phyloP scores from a whole-genome alignment of 2,888 invertebrate species.

The Diadegma fenestrale region DNA sequence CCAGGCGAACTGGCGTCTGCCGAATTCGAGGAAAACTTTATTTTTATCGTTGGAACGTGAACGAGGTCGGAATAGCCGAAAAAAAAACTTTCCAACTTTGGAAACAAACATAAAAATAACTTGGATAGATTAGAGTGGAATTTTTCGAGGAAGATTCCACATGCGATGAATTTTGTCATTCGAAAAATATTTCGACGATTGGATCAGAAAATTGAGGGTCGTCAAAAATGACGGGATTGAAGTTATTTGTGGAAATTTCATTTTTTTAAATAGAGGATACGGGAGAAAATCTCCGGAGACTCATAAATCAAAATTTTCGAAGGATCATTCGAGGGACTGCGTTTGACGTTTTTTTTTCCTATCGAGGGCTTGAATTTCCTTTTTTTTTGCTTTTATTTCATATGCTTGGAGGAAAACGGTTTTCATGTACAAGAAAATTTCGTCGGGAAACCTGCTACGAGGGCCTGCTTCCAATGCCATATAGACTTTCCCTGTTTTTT shows the following conservation, averaged over 20 bases:
- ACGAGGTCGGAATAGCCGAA: neutral
- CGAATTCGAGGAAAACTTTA: conserved; percentile 34
- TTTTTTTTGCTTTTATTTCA: neutral
- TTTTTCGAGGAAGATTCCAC: neutral
- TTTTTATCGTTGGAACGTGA: conserved; percentile 43
- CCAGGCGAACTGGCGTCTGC: conserved; percentile 4
- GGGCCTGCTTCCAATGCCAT: neutral
- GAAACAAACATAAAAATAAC: neutral
- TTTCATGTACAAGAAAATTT: conserved; percentile 25
- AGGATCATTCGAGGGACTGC: conserved; percentile 5
- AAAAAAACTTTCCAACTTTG: conserved; percentile 7
- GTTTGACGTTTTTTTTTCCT: neutral
- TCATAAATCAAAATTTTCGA: conserved; percentile 51
- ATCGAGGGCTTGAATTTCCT: neutral
- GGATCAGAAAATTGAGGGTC: neutral
- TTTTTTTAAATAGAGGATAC: neutral
- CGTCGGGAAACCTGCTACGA: conserved; percentile 13
- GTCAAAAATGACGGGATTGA: neutral
- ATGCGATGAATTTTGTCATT: neutral
- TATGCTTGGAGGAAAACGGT: neutral
- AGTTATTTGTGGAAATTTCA: neutral
- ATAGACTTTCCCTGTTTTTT: conserved; percentile 29
- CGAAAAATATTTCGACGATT: neutral
- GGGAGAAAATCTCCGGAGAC: neutral
- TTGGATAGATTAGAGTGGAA: neutral